Base-by-base conservation (phyloP, 2,888 invertebrate genomes). In the Idaea aversata region DNA sequence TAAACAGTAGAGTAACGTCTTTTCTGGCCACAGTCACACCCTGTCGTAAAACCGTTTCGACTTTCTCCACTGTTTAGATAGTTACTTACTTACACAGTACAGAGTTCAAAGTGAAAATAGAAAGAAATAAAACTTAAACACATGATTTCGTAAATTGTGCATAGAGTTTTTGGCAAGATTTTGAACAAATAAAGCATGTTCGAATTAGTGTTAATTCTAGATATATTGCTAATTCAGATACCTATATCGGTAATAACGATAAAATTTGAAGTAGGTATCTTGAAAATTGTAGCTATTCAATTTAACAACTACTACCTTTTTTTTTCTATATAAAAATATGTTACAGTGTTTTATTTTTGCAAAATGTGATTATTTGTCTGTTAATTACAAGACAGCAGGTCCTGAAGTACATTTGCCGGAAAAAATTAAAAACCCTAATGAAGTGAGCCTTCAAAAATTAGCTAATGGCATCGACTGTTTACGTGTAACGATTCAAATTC, bases 1-100 rank as follows among this genome's bases (percentile, higher is more conserved):
- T 74, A 77, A 77, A 73, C 70, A 67, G 70, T 60, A 70, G 16
- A 69, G 70, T 80, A 80, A 84, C 80, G 83, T 83, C 78, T 76
- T 68, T 68, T 77, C 65, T 75, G 78, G 80, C 83, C 81, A 71
- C 83, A 82, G 85, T 74, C 85, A 79, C 86, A 81, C 85, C 85
- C 82, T 68, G 76, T 72, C 47, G 47, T 47, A 47, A 47, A 47
- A 47, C 7, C 10, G 47, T 13, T 47, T 4, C 47, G 13, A 47
- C 47, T 47, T 47, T 47, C 47, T 47, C 47, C 47, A 47, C 47
- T 47, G 47, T 47, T 6, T 47, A 47, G 10, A 0, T 47, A 47
- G 38, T 10, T 36, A n/a, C 25, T 38, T 34, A 25, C 15, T 66
- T 34, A 61, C 7, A 15, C 15, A 60, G 15, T 34, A 60, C 16